Base-by-base conservation (phyloP, 2,888 invertebrate genomes). In the Pristionchus fissidentatus region DNA sequence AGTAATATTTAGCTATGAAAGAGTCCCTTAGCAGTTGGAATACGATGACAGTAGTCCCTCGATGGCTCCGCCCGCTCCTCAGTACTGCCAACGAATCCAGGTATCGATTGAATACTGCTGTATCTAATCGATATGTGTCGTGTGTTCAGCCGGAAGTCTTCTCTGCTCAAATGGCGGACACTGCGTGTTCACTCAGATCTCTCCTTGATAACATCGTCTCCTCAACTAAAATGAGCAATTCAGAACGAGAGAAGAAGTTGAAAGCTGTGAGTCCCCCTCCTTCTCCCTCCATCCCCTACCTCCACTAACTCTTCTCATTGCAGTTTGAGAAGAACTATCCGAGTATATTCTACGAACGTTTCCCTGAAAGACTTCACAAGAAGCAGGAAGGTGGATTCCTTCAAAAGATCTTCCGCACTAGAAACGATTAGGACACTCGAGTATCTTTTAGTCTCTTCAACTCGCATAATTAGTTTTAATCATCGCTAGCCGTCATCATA, bases 311-410 rank as follows among this genome's bases (percentile, higher is more conserved):
- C 35, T 15, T 38, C 3, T 4, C 1, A 1, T 62, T 81, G 7
- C 62, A 81, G 80, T 81, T 81, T 32, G 80, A 81, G 62, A 81
- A 81, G 80, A 62, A 29, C 13, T 57, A 81, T 46, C 80, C 80
- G 15, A 49, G 35, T 22, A 62, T 81, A 8, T 81, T 32, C 62
- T 46, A 60, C 32, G 32, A 22, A 7, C 60, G 62, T 29, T 81
- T 81, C 29, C 80, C 80, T 41, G 75, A 49, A 22, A 46, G 49
- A 77, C 8, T 49, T 19, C 43, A 46, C 43, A 46, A 49, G 35
- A 77, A 77, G 41, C 75, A 26, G 49, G 75, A 77, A 19, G 75
- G 75, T 5, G 75, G 75, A 19, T 77, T 77, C 29, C 75, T 77
- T 32, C 49, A 46, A 19, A 77, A 77, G 32, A 77, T 77, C 75